Evolutionary conservation across 2,113 vertebrate species (phyloP), one percentile per base, ranked within the genome.

Genomic region (Sturnira hondurensis): DNA sequence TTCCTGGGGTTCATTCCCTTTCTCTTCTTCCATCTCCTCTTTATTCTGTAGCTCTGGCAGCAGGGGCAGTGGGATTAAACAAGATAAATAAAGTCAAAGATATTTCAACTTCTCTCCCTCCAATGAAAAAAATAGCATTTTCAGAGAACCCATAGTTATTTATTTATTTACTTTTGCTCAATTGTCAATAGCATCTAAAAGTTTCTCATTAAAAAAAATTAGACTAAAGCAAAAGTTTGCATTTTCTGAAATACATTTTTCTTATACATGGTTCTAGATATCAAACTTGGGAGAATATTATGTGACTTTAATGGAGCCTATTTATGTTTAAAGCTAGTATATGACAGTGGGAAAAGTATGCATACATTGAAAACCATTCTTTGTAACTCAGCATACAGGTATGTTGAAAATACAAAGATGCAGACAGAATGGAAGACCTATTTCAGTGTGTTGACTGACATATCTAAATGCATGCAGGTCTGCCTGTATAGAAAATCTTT

Each of bases 401-500:
- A 41, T 88, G 38, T 93, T 95, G 85, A 87, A 89, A 95, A 95
- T 81, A 94, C 67, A 93, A 86, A n/a, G 68, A 41, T 70, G 31
- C 1, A 20, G 33, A 26, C 36, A 70, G 67, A 65, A 81, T 87
- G 63, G 54, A 90, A 91, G 70, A 36, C 90, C 38, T 73, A 58
- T 80, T 90, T 93, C 81, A 67, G 36, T 2, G 15, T 26, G 8
- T 71, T 68, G 81, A 81, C 65, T 77, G 70, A 84, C 84, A 28
- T 94, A 94, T 90, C 71, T 70, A 95, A 85, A 68, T 54, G 47
- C 47, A 91, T 1, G 3, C 31, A 76, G 41, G 77, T 78, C 91
- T 65, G n/a, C 67, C 50, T 83, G 12, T 43, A 71, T 58, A 76
- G 78, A 92, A 95, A 74, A 92, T 68, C 22, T 86, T 93, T 68